Evolutionary conservation across 2,113 vertebrate species (phyloP), one percentile per base, ranked within the genome.

Genomic region (Cichladusa arquata): DNA sequence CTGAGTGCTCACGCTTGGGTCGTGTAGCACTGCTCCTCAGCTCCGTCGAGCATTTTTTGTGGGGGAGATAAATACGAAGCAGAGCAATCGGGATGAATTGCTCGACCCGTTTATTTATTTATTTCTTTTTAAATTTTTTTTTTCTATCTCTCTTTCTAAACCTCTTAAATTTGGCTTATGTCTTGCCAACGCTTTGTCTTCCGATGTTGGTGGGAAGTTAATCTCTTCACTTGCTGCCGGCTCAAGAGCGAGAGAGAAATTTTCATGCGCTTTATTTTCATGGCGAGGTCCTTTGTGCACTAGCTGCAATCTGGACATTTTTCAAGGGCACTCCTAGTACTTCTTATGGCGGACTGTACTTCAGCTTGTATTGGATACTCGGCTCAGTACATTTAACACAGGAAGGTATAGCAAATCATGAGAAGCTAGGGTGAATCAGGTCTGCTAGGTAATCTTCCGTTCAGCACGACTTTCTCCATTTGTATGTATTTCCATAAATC

Each of bases 301-400:
- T 83, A 53, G 95, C 88, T 78, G 57, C 96, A 90, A 65, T 89
- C 91, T 92, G 86, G 90, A 31, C 86, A n/a, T 90, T 95, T 97
- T 92, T 96, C 94, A 84, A 91, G 94, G 93, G 57, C 91, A 80
- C 71, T 94, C 62, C 62, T 85, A 51, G 53, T 81, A 54, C 90
- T 92, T 84, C 84, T 91, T 71, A 79, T 76, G 76, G 96, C 91
- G 86, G 91, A 88, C 84, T 79, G 79, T 79, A 50, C 65, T 88
- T 81, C 87, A 67, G 81, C 83, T 88, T 80, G 69, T 28, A 4
- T 50, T 87, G 88, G 42, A 10, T 84, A 38, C n/a, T 73, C 29
- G 19, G 45, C 56, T 86, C 31, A 40, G 12, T 92, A 42, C 54
- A 48, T 57, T 44, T 53, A 20, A 66, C 70, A 70, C 38, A 53